phyloP scores from a whole-genome alignment of 1,140 invertebrate species.

The Trichogramma pretiosum region DNA sequence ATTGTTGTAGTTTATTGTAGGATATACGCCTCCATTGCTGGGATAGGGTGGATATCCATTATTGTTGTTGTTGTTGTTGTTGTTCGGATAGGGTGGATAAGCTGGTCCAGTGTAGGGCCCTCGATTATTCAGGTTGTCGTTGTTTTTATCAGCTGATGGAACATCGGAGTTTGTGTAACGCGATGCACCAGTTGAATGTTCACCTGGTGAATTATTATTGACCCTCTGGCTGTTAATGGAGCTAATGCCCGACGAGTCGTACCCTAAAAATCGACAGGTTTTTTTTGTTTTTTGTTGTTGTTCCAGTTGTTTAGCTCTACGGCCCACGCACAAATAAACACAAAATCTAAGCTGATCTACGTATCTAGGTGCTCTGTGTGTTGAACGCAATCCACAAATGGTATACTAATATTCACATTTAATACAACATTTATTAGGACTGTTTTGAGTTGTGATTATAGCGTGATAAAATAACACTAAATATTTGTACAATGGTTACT shows the following conservation, averaged over 20 bases:
- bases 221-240: constrained; percentile 33
- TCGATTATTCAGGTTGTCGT: constrained; percentile 13
- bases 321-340: no score
- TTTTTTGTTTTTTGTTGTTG: background rate
- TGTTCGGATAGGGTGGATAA: constrained; percentile 33
- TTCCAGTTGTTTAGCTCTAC: no score
- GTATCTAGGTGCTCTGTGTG: no score
- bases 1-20: constrained; percentile 32
- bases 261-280: constrained; percentile 33
- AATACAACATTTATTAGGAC: no score
- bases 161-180: constrained; percentile 40
- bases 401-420: no score
- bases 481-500: no score
- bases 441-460: no score
- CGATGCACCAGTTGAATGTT: constrained; percentile 26
- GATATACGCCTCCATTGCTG: constrained; percentile 27
- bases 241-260: constrained; percentile 36
- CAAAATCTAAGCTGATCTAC: no score
- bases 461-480: no score
- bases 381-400: no score
- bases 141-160: constrained; percentile 29
- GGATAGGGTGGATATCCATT: constrained; percentile 26
- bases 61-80: constrained; percentile 18
- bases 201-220: constrained; percentile 17
- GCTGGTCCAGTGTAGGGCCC: constrained; percentile 24